Percentiles rank a stretch among this genome's conserved stretches.
Evolutionary conservation across 2,113 vertebrate genomes (phyloP).

Genomic region (Tragelaphus imberbis): DNA sequence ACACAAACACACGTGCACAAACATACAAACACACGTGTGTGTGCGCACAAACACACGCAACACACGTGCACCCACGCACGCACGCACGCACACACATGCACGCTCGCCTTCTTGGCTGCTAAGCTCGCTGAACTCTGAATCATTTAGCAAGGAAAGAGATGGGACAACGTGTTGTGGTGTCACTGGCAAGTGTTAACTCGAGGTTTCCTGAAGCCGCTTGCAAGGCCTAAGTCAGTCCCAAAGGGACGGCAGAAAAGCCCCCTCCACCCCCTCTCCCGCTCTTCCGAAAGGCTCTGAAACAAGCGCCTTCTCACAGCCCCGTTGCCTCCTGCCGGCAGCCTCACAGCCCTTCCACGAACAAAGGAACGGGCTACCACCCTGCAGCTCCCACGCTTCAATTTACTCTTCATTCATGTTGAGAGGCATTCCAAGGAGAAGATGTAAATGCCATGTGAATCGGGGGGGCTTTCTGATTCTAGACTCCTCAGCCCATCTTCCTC

Average conservation of each 20-base stretch:
- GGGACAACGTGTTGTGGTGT: fast-evolving
- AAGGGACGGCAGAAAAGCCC: not conserved
- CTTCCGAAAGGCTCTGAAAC: not conserved
- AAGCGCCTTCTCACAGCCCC: not conserved
- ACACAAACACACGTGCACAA: fast-evolving
- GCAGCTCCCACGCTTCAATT: not conserved
- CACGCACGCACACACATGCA: fast-evolving
- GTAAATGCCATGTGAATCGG: not conserved
- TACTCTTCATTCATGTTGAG: not conserved
- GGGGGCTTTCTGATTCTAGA: not conserved
- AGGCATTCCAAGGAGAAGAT: not conserved
- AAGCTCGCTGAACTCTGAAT: not conserved
- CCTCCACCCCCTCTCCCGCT: fast-evolving
- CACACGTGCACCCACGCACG: fast-evolving
- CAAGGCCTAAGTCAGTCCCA: not conserved
- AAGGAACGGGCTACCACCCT: not conserved
- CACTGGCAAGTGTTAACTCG: not conserved
- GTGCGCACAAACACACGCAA: no score
- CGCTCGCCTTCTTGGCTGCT: fast-evolving
- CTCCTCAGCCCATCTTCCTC: not conserved
- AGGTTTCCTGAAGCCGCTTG: not conserved
- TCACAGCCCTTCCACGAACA: not conserved
- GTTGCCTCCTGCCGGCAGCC: not conserved
- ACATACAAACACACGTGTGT: fast-evolving
- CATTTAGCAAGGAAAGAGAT: not conserved